Base-by-base conservation (phyloP, 2,888 invertebrate genomes). In the Cheilosia grossa region DNA sequence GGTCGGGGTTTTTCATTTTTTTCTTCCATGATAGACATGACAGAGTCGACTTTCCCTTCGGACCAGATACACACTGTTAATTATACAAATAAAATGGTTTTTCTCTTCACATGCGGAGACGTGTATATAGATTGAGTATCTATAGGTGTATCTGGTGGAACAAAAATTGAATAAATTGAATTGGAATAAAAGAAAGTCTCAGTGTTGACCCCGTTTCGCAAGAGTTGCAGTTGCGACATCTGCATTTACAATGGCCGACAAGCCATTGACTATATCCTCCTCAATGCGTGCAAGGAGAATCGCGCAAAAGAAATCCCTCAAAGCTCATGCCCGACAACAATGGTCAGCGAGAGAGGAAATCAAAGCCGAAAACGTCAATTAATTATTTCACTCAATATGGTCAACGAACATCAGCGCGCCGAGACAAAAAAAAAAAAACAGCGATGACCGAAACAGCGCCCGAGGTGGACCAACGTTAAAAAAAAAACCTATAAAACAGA, bases 351-450 rank as follows among this genome's bases (percentile, higher is more conserved):
- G 27, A 37, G 58, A 51, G 66, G 73, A 80, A 85, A 85, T 81
- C 85, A 85, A 85, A 81, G 66, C 72, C 81, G 72, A 80, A 83
- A 85, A 73, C 63, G 85, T 85, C 85, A 85, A 72, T 85, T 85
- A 85, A 85, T 85, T 85, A 85, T 75, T 81, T 85, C 72, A 72
- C 85, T 75, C 64, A 72, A 77, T 77, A 63, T 81, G 81, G 85
- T 67, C 85, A 80, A 30, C 66, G 61, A 44, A 64, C 78, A 73
- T 67, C 70, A 70, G 58, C 30, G 30, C 30, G 30, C 59, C 47
- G 27, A 66, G 40, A 33, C 47, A 49, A 49, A 70, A 56, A 47
- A n/a, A 3, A 49, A 51, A 27, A n/a, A 3, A n/a, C 24, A n/a
- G 19, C 30, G 19, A 54, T 33, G 54, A 67, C 51, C 27, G 21